Conservation (phyloP, 2,888 invertebrate genomes). For the Coremacera marginata region DNA sequence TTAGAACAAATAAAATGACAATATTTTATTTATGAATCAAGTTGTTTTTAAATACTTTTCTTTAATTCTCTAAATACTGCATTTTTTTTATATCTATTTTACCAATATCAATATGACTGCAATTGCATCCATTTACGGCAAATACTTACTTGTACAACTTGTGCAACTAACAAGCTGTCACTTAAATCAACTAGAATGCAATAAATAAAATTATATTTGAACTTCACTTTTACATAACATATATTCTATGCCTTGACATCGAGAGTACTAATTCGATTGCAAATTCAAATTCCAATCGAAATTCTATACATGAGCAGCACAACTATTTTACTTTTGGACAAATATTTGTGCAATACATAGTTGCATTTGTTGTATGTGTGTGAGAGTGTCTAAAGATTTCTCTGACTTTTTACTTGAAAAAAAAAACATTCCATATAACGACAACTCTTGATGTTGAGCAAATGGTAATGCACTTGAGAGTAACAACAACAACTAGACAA, state of each 20-base stretch:
- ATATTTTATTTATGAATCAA: too few relatives aligned
- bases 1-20: too few relatives aligned
- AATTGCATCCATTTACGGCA: not conserved
- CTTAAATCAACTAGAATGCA: not conserved
- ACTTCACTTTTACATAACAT: not conserved
- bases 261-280: not conserved
- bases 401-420: too few relatives aligned
- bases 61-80: too few relatives aligned
- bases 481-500: too few relatives aligned
- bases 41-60: too few relatives aligned
- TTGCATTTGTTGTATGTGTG: not conserved
- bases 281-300: not conserved
- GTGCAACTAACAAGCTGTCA: not conserved
- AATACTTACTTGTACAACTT: not conserved
- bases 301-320: not conserved
- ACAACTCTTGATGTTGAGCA: too few relatives aligned
- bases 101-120: too few relatives aligned
- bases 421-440: too few relatives aligned
- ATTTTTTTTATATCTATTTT: too few relatives aligned
- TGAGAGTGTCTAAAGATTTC: not conserved
- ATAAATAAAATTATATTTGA: constrained; percentile 4
- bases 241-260: not conserved
- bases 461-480: too few relatives aligned
- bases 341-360: not conserved
- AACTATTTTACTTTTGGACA: not conserved